Conservation (phyloP, 2,113 vertebrate species). For the Orientallactaga bullata region DNA sequence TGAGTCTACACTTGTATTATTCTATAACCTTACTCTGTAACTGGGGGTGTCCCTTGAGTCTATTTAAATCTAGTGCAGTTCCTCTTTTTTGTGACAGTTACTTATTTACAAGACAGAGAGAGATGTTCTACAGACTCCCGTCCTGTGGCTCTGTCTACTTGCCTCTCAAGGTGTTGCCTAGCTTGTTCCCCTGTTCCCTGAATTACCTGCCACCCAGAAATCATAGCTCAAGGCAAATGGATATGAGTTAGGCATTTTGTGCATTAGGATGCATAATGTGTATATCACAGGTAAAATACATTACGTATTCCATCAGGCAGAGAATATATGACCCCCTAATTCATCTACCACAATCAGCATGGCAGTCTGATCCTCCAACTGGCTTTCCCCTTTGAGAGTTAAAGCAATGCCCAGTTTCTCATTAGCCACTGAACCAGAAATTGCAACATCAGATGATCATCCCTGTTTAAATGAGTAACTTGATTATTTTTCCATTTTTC, state of each 20-base stretch:
- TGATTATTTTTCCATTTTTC: not conserved
- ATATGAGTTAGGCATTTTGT: not conserved
- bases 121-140: not conserved
- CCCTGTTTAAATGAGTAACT: not conserved
- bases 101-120: not conserved
- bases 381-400: not conserved
- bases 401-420: constrained; percentile 6
- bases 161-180: not conserved
- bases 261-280: not conserved
- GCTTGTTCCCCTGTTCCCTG: constrained; percentile 14
- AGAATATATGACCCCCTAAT: not conserved
- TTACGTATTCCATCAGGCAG: not conserved
- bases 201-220: not conserved
- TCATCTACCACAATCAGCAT: not conserved
- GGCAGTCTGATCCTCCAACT: not conserved
- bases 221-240: not conserved
- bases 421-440: not conserved
- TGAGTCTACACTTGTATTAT: not conserved
- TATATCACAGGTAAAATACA: not conserved
- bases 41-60: not conserved
- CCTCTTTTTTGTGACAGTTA: not conserved
- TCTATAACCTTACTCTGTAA: not conserved
- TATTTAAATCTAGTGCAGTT: not conserved
- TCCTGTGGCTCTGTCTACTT: not conserved
- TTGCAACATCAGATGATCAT: constrained; percentile 30